phyloP scores from a whole-genome alignment of 2,888 invertebrate genomes.

The Sceliomorpha sp. region DNA sequence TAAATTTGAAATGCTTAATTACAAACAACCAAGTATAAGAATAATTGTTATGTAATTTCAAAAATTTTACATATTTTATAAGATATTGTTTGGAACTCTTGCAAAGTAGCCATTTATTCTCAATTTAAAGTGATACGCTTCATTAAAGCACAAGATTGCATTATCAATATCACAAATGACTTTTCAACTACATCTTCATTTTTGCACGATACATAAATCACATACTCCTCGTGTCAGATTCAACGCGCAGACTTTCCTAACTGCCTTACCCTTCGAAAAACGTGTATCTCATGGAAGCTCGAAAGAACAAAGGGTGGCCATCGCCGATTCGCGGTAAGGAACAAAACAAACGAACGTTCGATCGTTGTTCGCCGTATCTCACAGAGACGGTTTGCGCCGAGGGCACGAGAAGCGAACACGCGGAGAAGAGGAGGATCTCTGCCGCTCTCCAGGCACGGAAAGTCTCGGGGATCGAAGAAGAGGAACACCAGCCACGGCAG shows the following conservation, averaged over 20 bases:
- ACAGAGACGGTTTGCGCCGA: slow-evolving; percentile 33
- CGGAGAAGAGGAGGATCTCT: slow-evolving; percentile 16
- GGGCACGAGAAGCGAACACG: slow-evolving; percentile 41
- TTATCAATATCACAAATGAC: too few relatives aligned
- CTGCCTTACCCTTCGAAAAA: slow-evolving; percentile 9
- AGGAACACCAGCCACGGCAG: slow-evolving; percentile 33
- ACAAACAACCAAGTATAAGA: too few relatives aligned
- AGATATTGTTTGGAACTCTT: too few relatives aligned
- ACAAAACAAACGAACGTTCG: slow-evolving; percentile 51
- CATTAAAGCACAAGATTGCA: too few relatives aligned
- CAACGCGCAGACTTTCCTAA: slow-evolving; percentile 20
- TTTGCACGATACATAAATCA: too few relatives aligned
- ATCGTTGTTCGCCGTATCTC: slow-evolving; percentile 44
- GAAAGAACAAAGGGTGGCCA: slow-evolving; percentile 52
- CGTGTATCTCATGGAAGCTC: slow-evolving; percentile 36
- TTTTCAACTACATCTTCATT: too few relatives aligned
- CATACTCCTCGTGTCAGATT: slow-evolving; percentile 26
- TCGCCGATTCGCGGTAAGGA: slow-evolving; percentile 45
- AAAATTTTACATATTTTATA: too few relatives aligned
- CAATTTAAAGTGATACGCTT: too few relatives aligned
- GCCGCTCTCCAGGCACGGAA: slow-evolving; percentile 12
- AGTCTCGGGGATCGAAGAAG: slow-evolving; percentile 30
- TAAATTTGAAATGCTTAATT: too few relatives aligned
- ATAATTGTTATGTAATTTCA: too few relatives aligned
- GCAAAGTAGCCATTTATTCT: too few relatives aligned